These are phyloP conservation scores for Calephelis virginiensis DNA, from an alignment of 1,140 invertebrate species.

Conservation along the genomic window DNA sequence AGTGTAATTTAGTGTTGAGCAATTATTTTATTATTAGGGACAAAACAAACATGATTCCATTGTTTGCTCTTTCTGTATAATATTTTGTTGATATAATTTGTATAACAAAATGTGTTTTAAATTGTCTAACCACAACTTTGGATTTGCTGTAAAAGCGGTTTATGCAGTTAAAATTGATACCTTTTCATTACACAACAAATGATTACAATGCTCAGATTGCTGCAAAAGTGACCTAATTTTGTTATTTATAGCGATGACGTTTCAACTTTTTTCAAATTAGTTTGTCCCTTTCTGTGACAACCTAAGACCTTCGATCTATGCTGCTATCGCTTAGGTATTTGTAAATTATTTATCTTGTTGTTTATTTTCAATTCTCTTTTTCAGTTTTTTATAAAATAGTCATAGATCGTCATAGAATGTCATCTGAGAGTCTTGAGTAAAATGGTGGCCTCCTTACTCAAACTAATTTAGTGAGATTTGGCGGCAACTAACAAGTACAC, in stretches of 20 bases:
- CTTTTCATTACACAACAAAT: conserved; percentile 8
- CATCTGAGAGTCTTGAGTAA: too few relatives aligned
- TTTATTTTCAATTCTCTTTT: too few relatives aligned
- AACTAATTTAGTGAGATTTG: too few relatives aligned
- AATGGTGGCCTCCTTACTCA: too few relatives aligned
- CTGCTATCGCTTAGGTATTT: too few relatives aligned
- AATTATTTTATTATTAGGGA: conserved; percentile 2
- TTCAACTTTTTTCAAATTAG: background rate
- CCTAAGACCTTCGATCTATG: too few relatives aligned
- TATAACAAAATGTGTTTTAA: conserved; percentile 7
- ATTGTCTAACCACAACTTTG: background rate
- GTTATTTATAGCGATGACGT: background rate
- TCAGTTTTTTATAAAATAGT: too few relatives aligned
- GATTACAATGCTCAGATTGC: background rate
- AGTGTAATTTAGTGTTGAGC: background rate
- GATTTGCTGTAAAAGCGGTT: conserved; percentile 15
- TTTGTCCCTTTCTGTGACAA: too few relatives aligned
- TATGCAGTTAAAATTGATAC: background rate
- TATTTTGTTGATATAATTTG: background rate
- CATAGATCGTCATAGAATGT: too few relatives aligned
- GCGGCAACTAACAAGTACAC: too few relatives aligned
- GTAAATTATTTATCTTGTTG: too few relatives aligned
- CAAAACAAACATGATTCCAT: background rate
- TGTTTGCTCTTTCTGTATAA: background rate
- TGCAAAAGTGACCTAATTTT: background rate